Conservation (phyloP, 2,888 invertebrate species). For the Taphrorychus bicolor region DNA sequence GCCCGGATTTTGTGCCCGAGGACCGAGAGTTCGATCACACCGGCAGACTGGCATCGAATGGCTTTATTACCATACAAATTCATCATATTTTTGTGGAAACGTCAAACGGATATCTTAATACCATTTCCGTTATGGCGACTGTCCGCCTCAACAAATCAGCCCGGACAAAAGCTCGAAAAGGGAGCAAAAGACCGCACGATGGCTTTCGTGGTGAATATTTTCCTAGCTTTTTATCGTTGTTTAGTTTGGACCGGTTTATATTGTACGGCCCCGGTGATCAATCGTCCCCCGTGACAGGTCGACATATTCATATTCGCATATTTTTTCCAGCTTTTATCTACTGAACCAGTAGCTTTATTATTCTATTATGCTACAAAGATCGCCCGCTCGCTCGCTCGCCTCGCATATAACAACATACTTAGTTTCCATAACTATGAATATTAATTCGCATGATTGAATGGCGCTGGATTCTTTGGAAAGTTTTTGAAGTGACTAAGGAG, state of each 20-base stretch:
- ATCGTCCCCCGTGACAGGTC: slow-evolving; percentile 52
- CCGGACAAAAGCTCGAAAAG: slow-evolving; percentile 20
- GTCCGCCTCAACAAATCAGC: slow-evolving; percentile 10
- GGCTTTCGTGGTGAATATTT: slow-evolving; percentile 33
- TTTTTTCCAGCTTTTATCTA: slow-evolving; percentile 53
- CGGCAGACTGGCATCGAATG: too few relatives aligned
- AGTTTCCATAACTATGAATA: slow-evolving; percentile 29
- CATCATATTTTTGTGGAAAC: background rate
- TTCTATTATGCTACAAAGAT: slow-evolving; percentile 41
- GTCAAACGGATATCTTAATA: background rate
- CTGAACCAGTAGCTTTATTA: slow-evolving; percentile 50
- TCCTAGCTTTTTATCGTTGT: slow-evolving; percentile 42
- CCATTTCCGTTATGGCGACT: background rate
- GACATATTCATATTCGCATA: slow-evolving; percentile 56
- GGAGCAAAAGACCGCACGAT: slow-evolving; percentile 17
- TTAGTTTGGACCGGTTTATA: slow-evolving; percentile 36
- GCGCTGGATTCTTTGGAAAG: background rate
- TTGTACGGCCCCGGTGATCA: slow-evolving; percentile 51
- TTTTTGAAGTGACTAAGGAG: too few relatives aligned
- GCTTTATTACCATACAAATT: background rate
- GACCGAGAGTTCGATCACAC: too few relatives aligned
- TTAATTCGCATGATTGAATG: slow-evolving; percentile 16
- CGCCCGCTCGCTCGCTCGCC: slow-evolving; percentile 35
- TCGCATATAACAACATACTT: slow-evolving; percentile 39
- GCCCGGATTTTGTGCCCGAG: too few relatives aligned